Percentiles rank a stretch among this genome's conserved stretches.
phyloP scores from a whole-genome alignment of 2,797 vertebrate species.

The Mus caroli region DNA sequence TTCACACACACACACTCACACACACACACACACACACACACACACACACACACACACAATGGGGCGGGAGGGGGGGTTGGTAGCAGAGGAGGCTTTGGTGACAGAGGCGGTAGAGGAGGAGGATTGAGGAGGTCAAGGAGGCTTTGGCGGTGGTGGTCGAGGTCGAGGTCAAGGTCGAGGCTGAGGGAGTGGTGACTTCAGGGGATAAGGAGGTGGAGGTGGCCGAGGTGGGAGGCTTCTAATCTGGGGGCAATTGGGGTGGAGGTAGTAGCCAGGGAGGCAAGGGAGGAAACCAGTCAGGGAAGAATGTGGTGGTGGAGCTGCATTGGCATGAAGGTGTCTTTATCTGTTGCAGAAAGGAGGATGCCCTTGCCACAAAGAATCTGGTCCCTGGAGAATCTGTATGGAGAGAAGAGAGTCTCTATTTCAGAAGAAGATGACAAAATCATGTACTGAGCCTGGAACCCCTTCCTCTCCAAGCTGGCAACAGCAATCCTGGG shows the following conservation, averaged over 20 bases:
- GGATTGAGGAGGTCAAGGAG: slow-evolving; percentile 78
- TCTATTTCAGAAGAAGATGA: slow-evolving; percentile 94
- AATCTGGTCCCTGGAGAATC: slow-evolving; percentile 96
- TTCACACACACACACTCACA: too few relatives aligned
- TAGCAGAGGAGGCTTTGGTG: slow-evolving; percentile 84
- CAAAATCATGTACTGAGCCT: slow-evolving; percentile 95
- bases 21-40: too few relatives aligned
- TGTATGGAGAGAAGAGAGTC: slow-evolving; percentile 96
- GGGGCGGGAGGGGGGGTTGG: neutral
- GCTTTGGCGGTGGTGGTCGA: slow-evolving; percentile 85
- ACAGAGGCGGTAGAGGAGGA: slow-evolving; percentile 85
- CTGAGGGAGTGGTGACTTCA: slow-evolving; percentile 86
- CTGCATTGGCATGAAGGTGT: slow-evolving; percentile 97
- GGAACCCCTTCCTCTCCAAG: slow-evolving; percentile 97
- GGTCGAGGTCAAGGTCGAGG: slow-evolving; percentile 75
- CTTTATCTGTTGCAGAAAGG: slow-evolving; percentile 96
- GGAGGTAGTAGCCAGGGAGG: slow-evolving; percentile 87
- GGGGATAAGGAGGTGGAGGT: slow-evolving; percentile 60
- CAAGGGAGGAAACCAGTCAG: slow-evolving; percentile 90
- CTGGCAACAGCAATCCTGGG: slow-evolving; percentile 96
- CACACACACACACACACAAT: too few relatives aligned
- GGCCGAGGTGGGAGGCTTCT: slow-evolving; percentile 85
- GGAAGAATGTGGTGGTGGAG: slow-evolving; percentile 94
- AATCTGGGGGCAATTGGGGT: slow-evolving; percentile 83
- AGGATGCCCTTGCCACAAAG: slow-evolving; percentile 95